phyloP scores from a whole-genome alignment of 2,113 vertebrate genomes.

The Alouatta palliata region DNA sequence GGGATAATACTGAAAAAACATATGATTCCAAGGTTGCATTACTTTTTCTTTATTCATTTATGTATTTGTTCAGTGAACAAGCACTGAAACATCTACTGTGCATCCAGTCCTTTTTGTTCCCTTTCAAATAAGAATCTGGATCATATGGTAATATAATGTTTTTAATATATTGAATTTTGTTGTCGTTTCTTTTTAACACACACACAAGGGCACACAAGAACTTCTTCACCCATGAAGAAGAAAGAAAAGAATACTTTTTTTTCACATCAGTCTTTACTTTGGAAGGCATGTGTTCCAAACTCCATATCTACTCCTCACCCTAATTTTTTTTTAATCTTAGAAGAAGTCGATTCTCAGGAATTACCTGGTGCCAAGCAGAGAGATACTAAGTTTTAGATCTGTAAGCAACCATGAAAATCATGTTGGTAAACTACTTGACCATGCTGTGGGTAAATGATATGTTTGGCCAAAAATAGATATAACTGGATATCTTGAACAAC shows the following conservation, averaged over 20 bases:
- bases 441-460: not conserved
- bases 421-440: not conserved
- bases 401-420: not conserved
- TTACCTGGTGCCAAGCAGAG: not conserved
- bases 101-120: not conserved
- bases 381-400: not conserved
- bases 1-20: not conserved
- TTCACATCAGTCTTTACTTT: slow-evolving; percentile 16
- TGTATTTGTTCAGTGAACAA: not conserved
- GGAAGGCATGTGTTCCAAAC: not conserved
- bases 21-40: not conserved
- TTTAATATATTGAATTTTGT: not conserved
- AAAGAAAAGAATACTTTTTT: not conserved
- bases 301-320: rapidly evolving
- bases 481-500: not conserved
- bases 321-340: not conserved
- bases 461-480: not conserved
- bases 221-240: not conserved
- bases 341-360: slow-evolving; percentile 8
- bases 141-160: not conserved
- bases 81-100: not conserved
- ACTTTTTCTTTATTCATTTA: slow-evolving; percentile 26
- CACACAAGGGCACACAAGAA: not conserved
- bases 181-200: slow-evolving; percentile 24
- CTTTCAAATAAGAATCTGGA: not conserved